Base-by-base conservation (phyloP, 2,888 invertebrate species). In the Aethes cnicana region DNA sequence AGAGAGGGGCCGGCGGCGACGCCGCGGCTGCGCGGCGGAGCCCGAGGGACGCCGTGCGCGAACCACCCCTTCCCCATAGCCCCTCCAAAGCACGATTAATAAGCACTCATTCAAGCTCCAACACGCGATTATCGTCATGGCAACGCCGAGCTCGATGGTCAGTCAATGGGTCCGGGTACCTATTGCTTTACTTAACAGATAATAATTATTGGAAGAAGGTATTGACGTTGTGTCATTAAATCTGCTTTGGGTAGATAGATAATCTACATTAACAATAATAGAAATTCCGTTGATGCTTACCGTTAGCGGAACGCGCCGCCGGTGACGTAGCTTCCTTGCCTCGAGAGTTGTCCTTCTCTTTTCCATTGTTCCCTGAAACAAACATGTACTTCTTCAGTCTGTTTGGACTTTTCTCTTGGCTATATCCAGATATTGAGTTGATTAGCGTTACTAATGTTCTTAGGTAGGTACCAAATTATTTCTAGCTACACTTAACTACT, bases 331-430 rank as follows among this genome's bases (percentile, higher is more conserved):
- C 91, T 76, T 94, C 94, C 84, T 93, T 93, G 77, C 90, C 92
- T 81, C 92, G 92, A 77, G 93, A 92, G 62, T 90, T 90, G 74
- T 89, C 89, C 69, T 88, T 89, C 80, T 93, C 93, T 81, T 93
- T 95, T 72, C 92, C 92, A 81, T 91, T 93, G 89, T 93, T 93
- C 84, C 95, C 95, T 95, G 89, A 54, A 91, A 92, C 85, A 89
- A 77, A 76, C 5, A 9, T 5, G 16, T 12, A 16, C n/a, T n/a
- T n/a, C n/a, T n/a, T n/a, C n/a, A n/a, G n/a, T n/a, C n/a, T n/a
- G n/a, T n/a, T n/a, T n/a, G n/a, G n/a, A n/a, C n/a, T n/a, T n/a
- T n/a, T n/a, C n/a, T n/a, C n/a, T n/a, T n/a, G n/a, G n/a, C n/a
- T n/a, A n/a, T n/a, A n/a, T n/a, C n/a, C n/a, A n/a, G n/a, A n/a